Evolutionary conservation across 2,113 vertebrate genomes (phyloP).

Genomic region (Megatriorchis doriae): DNA sequence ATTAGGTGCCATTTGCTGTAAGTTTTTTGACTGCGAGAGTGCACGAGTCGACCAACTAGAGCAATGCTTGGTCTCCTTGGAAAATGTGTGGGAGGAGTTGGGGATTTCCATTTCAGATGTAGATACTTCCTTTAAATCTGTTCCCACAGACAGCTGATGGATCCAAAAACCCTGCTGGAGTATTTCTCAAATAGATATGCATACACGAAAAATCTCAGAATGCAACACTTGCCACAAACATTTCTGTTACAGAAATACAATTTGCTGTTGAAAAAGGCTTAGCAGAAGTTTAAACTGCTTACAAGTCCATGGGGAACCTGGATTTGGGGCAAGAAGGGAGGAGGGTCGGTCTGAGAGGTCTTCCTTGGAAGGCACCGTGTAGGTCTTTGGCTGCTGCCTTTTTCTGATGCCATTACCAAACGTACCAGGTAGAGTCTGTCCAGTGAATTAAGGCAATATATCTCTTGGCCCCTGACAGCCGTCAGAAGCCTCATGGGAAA

Average conservation of each 20-base stretch:
- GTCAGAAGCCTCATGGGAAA: background rate
- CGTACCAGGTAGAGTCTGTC: background rate
- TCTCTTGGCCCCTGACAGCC: background rate
- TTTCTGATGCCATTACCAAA: background rate
- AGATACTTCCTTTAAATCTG: background rate
- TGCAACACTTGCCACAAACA: rapidly evolving
- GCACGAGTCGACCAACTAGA: rapidly evolving
- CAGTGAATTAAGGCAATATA: background rate
- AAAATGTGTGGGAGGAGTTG: background rate
- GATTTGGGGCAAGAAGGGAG: background rate
- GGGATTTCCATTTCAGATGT: background rate
- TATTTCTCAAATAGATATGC: rapidly evolving
- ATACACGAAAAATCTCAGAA: rapidly evolving
- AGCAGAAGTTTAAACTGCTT: background rate
- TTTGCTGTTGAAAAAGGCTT: background rate
- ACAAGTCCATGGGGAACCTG: background rate
- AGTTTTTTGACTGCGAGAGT: background rate
- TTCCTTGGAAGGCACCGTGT: rapidly evolving
- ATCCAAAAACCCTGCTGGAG: background rate
- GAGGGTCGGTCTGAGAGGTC: background rate
- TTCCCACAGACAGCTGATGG: background rate
- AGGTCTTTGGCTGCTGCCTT: background rate
- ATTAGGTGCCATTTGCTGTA: background rate
- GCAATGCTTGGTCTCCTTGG: background rate
- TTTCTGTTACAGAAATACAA: rapidly evolving